Evolutionary conservation across 2,113 vertebrate genomes (phyloP).

Genomic region (Myrmecophaga tridactyla): DNA sequence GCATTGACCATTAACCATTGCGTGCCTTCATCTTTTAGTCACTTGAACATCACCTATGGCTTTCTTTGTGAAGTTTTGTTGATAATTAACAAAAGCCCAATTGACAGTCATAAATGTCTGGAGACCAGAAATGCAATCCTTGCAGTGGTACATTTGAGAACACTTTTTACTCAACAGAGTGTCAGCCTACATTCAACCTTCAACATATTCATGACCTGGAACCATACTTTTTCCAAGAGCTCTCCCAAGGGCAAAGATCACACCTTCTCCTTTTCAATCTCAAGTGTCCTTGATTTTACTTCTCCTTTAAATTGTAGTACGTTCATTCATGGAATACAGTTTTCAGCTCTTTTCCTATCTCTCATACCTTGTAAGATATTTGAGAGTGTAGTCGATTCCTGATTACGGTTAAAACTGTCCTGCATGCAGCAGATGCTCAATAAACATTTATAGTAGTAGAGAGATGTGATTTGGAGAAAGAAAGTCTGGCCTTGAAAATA

Average conservation of each 20-base stretch:
- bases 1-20: not conserved
- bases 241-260: not conserved
- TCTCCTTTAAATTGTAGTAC: not conserved
- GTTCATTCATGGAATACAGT: not conserved
- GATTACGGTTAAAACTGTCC: not conserved
- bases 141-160: not conserved
- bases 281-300: not conserved
- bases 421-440: not conserved
- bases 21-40: not conserved
- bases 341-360: not conserved
- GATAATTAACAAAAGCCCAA: not conserved
- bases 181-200: not conserved
- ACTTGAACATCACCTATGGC: not conserved
- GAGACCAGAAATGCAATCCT: not conserved
- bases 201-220: not conserved
- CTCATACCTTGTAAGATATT: not conserved
- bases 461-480: not conserved
- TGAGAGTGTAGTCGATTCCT: not conserved
- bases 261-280: not conserved
- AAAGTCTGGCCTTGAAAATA: not conserved
- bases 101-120: not conserved
- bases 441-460: not conserved
- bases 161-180: not conserved
- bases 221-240: not conserved
- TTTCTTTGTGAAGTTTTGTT: not conserved